phyloP scores from a whole-genome alignment of 2,888 invertebrate species.

The Phalera bucephala region DNA sequence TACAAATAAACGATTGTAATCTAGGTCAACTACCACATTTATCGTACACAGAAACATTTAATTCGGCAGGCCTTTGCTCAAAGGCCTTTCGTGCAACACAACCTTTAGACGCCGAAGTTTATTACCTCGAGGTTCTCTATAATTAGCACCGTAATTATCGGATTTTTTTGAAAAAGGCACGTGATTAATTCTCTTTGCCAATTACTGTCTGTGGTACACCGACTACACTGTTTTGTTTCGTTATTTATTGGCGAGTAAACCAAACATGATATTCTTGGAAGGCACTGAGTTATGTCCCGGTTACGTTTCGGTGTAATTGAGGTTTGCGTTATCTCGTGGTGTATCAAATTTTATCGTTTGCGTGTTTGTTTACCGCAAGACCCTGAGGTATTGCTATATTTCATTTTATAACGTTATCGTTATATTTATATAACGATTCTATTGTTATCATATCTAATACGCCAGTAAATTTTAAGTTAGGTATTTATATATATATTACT shows the following conservation, averaged over 20 bases:
- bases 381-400: no score
- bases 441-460: no score
- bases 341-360: no score
- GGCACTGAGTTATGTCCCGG: slow-evolving; percentile 1
- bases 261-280: slow-evolving; percentile 4
- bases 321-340: not conserved
- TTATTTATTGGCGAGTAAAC: slow-evolving; percentile 1
- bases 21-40: slow-evolving; percentile 38
- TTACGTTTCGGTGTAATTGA: not conserved
- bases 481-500: no score
- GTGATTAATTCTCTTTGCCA: slow-evolving; percentile 9
- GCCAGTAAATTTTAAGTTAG: no score
- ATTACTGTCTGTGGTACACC: slow-evolving; percentile 4
- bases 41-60: slow-evolving; percentile 17
- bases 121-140: slow-evolving; percentile 3
- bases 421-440: no score
- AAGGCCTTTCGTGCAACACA: slow-evolving; percentile 12
- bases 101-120: slow-evolving; percentile 10
- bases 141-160: slow-evolving; percentile 20
- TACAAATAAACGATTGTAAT: slow-evolving; percentile 32
- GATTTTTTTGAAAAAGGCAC: slow-evolving; percentile 7
- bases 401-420: no score
- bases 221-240: slow-evolving; percentile 1
- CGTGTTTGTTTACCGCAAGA: no score
- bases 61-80: slow-evolving; percentile 15